Evolutionary conservation across 2,888 invertebrate species (phyloP).

Genomic region (Tortrix viridana): DNA sequence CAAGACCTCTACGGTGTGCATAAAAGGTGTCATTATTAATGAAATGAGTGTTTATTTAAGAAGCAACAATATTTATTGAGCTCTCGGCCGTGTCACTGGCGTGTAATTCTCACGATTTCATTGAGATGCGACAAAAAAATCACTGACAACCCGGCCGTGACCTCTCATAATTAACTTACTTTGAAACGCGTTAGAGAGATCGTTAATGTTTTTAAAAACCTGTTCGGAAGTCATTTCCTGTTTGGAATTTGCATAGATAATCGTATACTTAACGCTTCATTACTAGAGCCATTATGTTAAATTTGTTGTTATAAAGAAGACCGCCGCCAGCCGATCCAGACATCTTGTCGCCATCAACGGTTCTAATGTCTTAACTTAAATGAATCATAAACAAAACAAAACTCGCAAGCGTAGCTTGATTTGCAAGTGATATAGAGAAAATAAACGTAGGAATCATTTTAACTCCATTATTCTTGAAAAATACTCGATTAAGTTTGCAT

Average conservation of each 20-base stretch:
- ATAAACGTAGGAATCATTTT: too few relatives aligned
- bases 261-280: constrained; percentile 35
- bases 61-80: constrained; percentile 65
- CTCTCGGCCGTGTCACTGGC: constrained; percentile 56
- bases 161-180: constrained; percentile 34
- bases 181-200: constrained; percentile 34
- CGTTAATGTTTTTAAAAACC: constrained; percentile 29
- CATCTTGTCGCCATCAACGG: constrained; percentile 32
- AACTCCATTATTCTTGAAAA: too few relatives aligned
- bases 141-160: constrained; percentile 37
- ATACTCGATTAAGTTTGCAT: too few relatives aligned
- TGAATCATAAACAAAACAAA: neutral
- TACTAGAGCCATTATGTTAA: constrained; percentile 32
- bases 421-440: neutral
- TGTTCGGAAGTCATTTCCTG: constrained; percentile 33
- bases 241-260: constrained; percentile 34
- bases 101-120: constrained; percentile 48
- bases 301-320: constrained; percentile 20
- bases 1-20: constrained; percentile 3
- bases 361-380: constrained; percentile 17
- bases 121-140: constrained; percentile 44
- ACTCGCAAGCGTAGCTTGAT: neutral
- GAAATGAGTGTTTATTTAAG: constrained; percentile 52
- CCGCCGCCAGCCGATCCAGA: constrained; percentile 13
- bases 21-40: constrained; percentile 17